phyloP scores from a whole-genome alignment of 2,113 vertebrate genomes.

The Chinchilla lanigera region DNA sequence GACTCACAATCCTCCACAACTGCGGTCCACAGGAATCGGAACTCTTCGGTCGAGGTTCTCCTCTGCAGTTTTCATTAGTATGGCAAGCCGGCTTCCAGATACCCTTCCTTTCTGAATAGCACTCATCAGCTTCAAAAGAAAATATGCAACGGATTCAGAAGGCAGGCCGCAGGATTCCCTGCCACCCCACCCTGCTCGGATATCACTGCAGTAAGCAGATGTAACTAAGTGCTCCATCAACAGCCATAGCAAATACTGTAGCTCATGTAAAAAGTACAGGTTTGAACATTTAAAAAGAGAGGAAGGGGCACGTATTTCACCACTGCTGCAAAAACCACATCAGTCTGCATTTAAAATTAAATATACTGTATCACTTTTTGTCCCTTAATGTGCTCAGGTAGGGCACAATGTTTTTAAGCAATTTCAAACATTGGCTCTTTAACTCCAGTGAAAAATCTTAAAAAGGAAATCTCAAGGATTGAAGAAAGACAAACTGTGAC shows the following conservation, averaged over 20 bases:
- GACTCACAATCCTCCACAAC: slow-evolving; percentile 95
- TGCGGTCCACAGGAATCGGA: slow-evolving; percentile 95
- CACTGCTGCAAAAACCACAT: not conserved
- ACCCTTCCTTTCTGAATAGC: slow-evolving; percentile 96
- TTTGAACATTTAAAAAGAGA: not conserved
- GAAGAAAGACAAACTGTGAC: slow-evolving; percentile 18
- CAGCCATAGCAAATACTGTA: not conserved
- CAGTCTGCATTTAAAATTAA: not conserved
- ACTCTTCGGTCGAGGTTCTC: slow-evolving; percentile 91
- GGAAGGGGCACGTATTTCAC: not conserved
- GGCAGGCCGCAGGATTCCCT: not conserved
- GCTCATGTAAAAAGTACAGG: not conserved
- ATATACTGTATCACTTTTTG: rapidly evolving
- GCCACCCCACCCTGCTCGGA: not conserved
- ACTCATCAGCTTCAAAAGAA: slow-evolving; percentile 93
- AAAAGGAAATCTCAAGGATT: slow-evolving; percentile 17
- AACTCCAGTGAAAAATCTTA: slow-evolving; percentile 36
- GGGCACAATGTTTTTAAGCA: not conserved
- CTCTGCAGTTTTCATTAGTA: slow-evolving; percentile 95
- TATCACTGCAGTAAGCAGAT: not conserved
- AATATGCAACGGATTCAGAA: not conserved
- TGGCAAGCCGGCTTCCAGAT: slow-evolving; percentile 95
- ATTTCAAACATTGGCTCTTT: slow-evolving; percentile 58
- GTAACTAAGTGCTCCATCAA: not conserved
- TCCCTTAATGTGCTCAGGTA: not conserved